A percentile compares a stretch with the other conserved stretches of the same genome.
Evolutionary conservation across 2,797 vertebrate species (phyloP).

Genomic region (Acrossocheilus wenchowensis): DNA sequence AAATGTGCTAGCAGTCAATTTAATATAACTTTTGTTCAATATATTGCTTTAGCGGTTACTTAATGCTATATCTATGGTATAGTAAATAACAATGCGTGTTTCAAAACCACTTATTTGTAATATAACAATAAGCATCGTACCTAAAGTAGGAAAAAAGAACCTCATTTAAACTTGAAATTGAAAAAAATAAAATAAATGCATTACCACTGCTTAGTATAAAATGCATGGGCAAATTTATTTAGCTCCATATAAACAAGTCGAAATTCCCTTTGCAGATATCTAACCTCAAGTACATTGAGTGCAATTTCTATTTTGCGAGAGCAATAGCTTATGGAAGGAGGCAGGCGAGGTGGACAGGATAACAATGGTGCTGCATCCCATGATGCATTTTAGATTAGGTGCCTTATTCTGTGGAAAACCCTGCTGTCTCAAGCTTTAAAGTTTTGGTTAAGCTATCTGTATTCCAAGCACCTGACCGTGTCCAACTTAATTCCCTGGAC

Average conservation of each 20-base stretch:
- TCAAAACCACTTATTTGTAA: constrained; percentile 13
- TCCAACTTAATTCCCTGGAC: constrained; percentile 53
- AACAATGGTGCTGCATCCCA: constrained; percentile 48
- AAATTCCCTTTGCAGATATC: constrained; percentile 32
- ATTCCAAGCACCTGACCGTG: constrained; percentile 59
- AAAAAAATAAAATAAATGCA: background rate
- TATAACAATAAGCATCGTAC: constrained; percentile 19
- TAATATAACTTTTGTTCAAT: constrained; percentile 3
- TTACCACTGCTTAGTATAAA: constrained; percentile 22
- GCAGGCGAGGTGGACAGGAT: constrained; percentile 30
- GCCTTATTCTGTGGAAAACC: constrained; percentile 55
- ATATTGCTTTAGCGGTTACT: constrained; percentile 11
- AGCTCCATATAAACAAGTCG: background rate
- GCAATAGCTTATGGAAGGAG: constrained; percentile 31
- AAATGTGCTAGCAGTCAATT: background rate
- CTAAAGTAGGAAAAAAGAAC: background rate
- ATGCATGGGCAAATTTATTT: constrained; percentile 22
- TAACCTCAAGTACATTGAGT: constrained; percentile 36
- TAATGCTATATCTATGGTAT: constrained; percentile 12
- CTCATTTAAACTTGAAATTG: background rate
- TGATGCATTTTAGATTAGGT: constrained; percentile 57
- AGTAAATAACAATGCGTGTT: background rate
- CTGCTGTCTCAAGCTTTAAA: constrained; percentile 47
- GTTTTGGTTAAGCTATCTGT: constrained; percentile 58
- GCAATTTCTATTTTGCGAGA: constrained; percentile 40